Percentiles rank a stretch among this genome's conserved stretches.
Conservation (phyloP, 2,113 vertebrate species). For the Phycodurus eques region DNA sequence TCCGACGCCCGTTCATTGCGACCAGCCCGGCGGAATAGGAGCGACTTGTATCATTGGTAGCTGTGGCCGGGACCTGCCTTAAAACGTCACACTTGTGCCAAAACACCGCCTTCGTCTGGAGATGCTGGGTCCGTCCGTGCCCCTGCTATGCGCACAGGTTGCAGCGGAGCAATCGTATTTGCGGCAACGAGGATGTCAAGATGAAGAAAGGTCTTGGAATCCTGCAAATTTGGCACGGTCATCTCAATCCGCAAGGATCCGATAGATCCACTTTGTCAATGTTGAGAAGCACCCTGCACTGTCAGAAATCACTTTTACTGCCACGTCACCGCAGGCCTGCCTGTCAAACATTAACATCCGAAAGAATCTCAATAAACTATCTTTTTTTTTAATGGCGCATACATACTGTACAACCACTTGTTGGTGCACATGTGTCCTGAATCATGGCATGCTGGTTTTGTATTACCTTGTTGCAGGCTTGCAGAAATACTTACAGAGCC, state of each 20-base stretch:
- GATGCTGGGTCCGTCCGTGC: slow-evolving; percentile 40
- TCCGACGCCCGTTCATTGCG: slow-evolving; percentile 72
- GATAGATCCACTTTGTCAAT: slow-evolving; percentile 41
- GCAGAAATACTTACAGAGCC: not conserved
- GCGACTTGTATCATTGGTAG: slow-evolving; percentile 75
- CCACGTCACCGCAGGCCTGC: slow-evolving; percentile 48
- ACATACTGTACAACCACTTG: not conserved
- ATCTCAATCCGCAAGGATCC: slow-evolving; percentile 31
- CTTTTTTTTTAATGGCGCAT: no score
- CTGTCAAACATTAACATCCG: slow-evolving; percentile 23
- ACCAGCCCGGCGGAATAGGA: slow-evolving; percentile 71
- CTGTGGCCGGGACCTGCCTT: slow-evolving; percentile 72
- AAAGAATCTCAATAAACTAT: not conserved
- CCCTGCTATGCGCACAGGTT: slow-evolving; percentile 63
- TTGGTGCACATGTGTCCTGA: not conserved
- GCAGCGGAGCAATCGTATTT: slow-evolving; percentile 56
- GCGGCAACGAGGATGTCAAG: slow-evolving; percentile 15
- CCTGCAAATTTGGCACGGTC: slow-evolving; percentile 22
- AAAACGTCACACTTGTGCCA: slow-evolving; percentile 71
- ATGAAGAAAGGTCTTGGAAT: slow-evolving; percentile 35
- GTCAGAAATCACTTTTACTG: slow-evolving; percentile 55
- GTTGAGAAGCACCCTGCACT: slow-evolving; percentile 47
- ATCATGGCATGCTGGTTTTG: not conserved
- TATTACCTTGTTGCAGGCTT: not conserved
- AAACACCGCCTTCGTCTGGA: slow-evolving; percentile 67